These are phyloP conservation scores for Thinocorus orbignyianus DNA, from an alignment of 2,113 vertebrate genomes.

Conservation along the genomic window DNA sequence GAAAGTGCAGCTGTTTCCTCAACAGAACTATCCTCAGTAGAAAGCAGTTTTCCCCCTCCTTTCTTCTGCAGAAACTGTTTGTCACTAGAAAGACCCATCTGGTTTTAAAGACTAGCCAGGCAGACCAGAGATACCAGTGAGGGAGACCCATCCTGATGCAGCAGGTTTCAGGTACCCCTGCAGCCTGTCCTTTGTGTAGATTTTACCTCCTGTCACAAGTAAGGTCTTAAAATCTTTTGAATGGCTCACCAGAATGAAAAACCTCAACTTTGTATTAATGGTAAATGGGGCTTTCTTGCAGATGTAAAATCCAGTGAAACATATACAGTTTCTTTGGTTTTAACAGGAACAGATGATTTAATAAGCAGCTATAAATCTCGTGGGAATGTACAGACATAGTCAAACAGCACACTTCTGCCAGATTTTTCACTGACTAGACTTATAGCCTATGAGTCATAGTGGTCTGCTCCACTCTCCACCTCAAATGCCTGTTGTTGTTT, in stretches of 20 bases:
- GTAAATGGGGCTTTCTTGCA: slow-evolving; percentile 1
- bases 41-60: background rate
- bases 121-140: background rate
- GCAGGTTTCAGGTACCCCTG: background rate
- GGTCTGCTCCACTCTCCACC: slow-evolving; percentile 19
- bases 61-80: background rate
- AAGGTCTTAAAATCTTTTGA: background rate
- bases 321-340: slow-evolving; percentile 18
- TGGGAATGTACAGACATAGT: slow-evolving; percentile 33
- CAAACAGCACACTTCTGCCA: slow-evolving; percentile 35
- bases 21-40: background rate
- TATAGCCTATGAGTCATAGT: slow-evolving; percentile 3
- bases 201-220: background rate
- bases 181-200: background rate
- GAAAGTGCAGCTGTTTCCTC: background rate
- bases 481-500: slow-evolving; percentile 28
- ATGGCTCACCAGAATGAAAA: background rate
- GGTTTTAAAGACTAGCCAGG: background rate
- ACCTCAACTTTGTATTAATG: background rate
- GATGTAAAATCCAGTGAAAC: slow-evolving; percentile 42
- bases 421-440: slow-evolving; percentile 43
- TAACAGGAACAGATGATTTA: slow-evolving; percentile 54
- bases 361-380: slow-evolving; percentile 58
- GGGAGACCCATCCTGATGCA: background rate
- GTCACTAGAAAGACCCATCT: background rate